phyloP scores from a whole-genome alignment of 2,113 vertebrate species.

The Panthera tigris region DNA sequence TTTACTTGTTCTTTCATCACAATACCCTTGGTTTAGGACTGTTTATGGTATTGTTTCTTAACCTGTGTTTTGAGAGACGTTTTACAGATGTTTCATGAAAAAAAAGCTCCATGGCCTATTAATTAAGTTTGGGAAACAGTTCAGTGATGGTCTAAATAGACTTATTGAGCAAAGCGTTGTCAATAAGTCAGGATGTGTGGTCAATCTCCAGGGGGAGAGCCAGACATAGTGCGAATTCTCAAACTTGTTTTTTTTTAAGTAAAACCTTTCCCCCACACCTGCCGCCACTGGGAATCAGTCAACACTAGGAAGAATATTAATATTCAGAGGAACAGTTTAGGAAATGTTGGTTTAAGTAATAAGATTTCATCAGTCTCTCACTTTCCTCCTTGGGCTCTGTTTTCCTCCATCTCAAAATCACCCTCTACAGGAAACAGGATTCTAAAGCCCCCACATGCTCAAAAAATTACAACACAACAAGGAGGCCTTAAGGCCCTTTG shows the following conservation, averaged over 20 bases:
- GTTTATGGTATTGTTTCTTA: neutral
- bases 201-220: neutral
- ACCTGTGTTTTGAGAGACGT: conserved; percentile 29
- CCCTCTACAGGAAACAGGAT: neutral
- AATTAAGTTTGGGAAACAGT: conserved; percentile 1
- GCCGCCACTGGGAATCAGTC: neutral
- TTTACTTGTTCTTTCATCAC: neutral
- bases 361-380: neutral
- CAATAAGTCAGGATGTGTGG: neutral
- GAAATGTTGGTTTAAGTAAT: neutral
- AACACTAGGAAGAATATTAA: neutral
- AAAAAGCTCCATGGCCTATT: neutral
- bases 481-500: neutral
- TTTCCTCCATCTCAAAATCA: neutral
- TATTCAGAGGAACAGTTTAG: neutral
- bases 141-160: neutral
- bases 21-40: neutral
- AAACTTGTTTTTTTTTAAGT: neutral
- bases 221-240: neutral
- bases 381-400: neutral
- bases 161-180: neutral
- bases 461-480: neutral
- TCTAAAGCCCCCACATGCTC: neutral
- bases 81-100: neutral
- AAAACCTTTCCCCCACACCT: neutral